phyloP scores from a whole-genome alignment of 2,797 vertebrate species.

The Cynodonichthys magdalenae region DNA sequence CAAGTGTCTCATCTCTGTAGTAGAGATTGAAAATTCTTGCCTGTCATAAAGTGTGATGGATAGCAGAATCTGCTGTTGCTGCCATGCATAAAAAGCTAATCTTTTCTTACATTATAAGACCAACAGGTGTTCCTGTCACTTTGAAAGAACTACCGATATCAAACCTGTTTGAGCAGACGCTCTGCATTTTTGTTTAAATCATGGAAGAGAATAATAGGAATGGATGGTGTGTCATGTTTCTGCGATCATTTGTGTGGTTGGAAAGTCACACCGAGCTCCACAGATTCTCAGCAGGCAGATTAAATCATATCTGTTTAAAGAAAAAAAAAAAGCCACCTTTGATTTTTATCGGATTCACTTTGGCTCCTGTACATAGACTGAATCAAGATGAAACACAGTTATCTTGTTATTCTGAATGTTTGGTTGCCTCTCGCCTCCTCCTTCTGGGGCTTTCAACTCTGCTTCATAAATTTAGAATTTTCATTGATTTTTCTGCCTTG shows the following conservation, averaged over 20 bases:
- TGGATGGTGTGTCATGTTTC: neutral
- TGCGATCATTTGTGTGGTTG: neutral
- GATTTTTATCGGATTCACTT: conserved; percentile 18
- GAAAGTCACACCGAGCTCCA: conserved; percentile 13
- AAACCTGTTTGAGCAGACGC: neutral
- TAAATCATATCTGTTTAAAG: conserved; percentile 8
- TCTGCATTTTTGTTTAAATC: neutral
- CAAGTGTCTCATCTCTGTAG: neutral
- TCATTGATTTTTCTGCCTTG: conserved; percentile 40
- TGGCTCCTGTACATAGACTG: neutral
- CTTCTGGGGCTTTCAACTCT: conserved; percentile 39
- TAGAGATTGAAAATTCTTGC: neutral
- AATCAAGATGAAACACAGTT: conserved; percentile 11
- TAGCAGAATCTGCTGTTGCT: neutral
- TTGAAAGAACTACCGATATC: conserved; percentile 1
- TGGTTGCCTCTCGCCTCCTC: conserved; percentile 36
- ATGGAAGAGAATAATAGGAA: neutral
- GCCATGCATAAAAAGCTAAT: conserved; percentile 3
- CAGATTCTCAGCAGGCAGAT: conserved; percentile 19
- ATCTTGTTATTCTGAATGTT: conserved; percentile 46
- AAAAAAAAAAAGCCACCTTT: conserved; percentile 27
- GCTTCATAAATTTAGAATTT: conserved; percentile 54
- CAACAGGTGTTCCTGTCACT: neutral
- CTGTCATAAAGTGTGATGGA: conserved; percentile 6
- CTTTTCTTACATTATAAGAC: conserved; percentile 1